phyloP scores from a whole-genome alignment of 92 coral and sea anemone species.

The Siderastrea radians region DNA sequence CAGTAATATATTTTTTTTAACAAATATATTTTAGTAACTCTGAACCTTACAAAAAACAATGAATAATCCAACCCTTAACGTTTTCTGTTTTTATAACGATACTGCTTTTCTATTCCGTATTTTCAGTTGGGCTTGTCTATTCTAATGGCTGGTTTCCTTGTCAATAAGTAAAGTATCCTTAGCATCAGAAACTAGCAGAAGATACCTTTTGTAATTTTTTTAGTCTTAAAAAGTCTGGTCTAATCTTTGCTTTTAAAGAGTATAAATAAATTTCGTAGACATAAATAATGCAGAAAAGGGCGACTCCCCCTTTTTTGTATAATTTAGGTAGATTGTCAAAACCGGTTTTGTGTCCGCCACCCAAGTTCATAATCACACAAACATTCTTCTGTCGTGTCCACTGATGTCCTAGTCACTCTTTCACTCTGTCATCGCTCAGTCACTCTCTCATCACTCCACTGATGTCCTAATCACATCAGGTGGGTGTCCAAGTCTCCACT shows the following conservation, averaged over 20 bases:
- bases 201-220: neutral
- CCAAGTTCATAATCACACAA: neutral
- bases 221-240: neutral
- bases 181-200: neutral
- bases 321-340: slow-evolving; percentile 6
- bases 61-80: neutral
- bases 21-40: too few relatives aligned
- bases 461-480: neutral
- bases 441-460: neutral
- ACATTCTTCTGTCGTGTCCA: neutral
- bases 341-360: neutral
- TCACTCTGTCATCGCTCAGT: neutral
- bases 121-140: neutral
- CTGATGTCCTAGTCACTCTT: neutral
- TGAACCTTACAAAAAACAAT: neutral
- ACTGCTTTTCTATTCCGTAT: neutral
- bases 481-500: neutral
- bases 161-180: neutral
- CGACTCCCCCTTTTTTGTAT: neutral
- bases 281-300: slow-evolving; percentile 33
- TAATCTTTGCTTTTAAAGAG: neutral
- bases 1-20: too few relatives aligned
- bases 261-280: slow-evolving; percentile 35
- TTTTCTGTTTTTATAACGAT: neutral
- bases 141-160: neutral